Percentiles rank a stretch among this genome's conserved stretches.
Evolutionary conservation across 2,797 vertebrate species (phyloP).

Genomic region (Tiaroga cobitis): DNA sequence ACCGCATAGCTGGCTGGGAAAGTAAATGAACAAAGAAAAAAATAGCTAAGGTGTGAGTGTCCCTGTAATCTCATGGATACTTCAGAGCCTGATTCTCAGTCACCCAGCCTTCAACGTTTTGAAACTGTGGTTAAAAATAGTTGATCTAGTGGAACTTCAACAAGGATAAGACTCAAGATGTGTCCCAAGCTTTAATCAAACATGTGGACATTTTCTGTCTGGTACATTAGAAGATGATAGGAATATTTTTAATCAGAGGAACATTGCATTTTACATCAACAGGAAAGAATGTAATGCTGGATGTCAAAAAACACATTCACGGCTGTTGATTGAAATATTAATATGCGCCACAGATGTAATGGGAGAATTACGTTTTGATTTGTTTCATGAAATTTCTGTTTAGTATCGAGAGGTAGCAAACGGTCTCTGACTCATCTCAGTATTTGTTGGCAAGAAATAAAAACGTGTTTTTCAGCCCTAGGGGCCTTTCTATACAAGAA

Average conservation of each 20-base stretch:
- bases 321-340: background rate
- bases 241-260: background rate
- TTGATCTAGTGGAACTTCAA: conserved; percentile 32
- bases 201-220: conserved; percentile 18
- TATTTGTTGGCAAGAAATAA: background rate
- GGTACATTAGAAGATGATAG: background rate
- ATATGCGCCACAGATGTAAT: background rate
- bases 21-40: conserved; percentile 1
- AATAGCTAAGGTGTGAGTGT: conserved; percentile 22
- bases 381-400: background rate
- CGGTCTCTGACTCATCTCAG: background rate
- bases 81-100: background rate
- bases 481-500: background rate
- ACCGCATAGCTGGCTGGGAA: background rate
- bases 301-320: background rate
- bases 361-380: background rate
- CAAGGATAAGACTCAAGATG: conserved; percentile 34
- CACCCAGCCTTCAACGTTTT: background rate
- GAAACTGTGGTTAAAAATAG: conserved; percentile 30
- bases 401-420: background rate
- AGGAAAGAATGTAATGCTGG: background rate
- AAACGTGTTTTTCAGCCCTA: background rate
- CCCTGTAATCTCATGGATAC: conserved; percentile 26
- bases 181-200: conserved; percentile 19
- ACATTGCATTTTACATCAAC: background rate